A percentile compares a stretch with the other conserved stretches of the same genome.
Conservation (phyloP, 2,113 vertebrate genomes). For the Mirounga angustirostris region DNA sequence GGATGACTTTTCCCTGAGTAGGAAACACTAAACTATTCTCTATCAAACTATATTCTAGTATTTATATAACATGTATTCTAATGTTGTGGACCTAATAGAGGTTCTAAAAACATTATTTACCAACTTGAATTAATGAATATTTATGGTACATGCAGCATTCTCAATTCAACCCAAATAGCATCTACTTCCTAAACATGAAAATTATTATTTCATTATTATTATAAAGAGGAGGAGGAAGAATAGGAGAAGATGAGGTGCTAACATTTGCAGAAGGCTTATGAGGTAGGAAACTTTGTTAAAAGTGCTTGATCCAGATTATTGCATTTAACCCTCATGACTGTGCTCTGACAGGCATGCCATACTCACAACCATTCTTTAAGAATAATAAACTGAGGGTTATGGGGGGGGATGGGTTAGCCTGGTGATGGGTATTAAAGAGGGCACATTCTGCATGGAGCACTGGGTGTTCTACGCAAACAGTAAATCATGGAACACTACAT, state of each 20-base stretch:
- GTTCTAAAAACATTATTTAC: not conserved
- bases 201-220: not conserved
- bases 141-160: not conserved
- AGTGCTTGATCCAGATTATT: not conserved
- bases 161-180: not conserved
- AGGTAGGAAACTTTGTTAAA: not conserved
- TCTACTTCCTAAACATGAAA: not conserved
- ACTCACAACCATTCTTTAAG: not conserved
- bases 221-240: not conserved
- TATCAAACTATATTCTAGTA: not conserved
- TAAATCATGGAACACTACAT: no score
- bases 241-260: not conserved
- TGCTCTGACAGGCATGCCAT: not conserved
- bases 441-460: no score
- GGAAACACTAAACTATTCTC: not conserved
- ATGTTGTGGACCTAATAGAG: not conserved
- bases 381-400: not conserved
- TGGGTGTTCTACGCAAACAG: no score
- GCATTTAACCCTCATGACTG: not conserved
- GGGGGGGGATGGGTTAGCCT: no score
- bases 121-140: not conserved
- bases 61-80: not conserved
- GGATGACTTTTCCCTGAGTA: not conserved
- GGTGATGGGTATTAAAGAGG: no score
- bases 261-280: fast-evolving